phyloP scores from a whole-genome alignment of 2,113 vertebrate genomes.

The Synchiropus splendidus region DNA sequence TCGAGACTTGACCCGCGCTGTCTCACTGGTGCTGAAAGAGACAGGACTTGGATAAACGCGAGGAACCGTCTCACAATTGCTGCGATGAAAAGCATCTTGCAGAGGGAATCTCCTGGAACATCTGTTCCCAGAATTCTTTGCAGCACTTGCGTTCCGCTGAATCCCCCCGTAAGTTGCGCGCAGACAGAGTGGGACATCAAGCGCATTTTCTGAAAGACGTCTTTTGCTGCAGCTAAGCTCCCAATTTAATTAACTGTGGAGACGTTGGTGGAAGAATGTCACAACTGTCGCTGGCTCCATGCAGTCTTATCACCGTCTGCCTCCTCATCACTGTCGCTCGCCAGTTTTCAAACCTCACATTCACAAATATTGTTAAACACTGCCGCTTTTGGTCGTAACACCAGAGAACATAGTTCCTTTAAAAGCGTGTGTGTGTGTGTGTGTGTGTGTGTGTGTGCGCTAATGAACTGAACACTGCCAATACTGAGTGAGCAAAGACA shows the following conservation, averaged over 20 bases:
- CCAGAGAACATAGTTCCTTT: too few relatives aligned
- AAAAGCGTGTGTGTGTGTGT: too few relatives aligned
- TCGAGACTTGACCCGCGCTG: slow-evolving; percentile 5
- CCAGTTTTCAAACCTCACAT: slow-evolving; percentile 12
- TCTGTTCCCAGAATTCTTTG: slow-evolving; percentile 39
- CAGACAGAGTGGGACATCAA: slow-evolving; percentile 50
- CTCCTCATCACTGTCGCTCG: slow-evolving; percentile 27
- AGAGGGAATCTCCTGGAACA: slow-evolving; percentile 27
- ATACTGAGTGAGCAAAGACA: too few relatives aligned
- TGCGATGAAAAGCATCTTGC: too few relatives aligned
- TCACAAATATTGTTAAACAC: slow-evolving; percentile 12
- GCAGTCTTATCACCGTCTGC: slow-evolving; percentile 42
- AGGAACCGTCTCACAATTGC: too few relatives aligned
- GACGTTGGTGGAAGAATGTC: slow-evolving; percentile 49
- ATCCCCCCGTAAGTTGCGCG: slow-evolving; percentile 46
- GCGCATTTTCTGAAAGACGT: slow-evolving; percentile 27
- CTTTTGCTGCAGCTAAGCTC: slow-evolving; percentile 43
- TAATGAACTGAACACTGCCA: too few relatives aligned
- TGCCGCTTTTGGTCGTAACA: too few relatives aligned
- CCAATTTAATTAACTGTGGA: slow-evolving; percentile 61
- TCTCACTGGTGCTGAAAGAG: too few relatives aligned
- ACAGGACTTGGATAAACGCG: too few relatives aligned
- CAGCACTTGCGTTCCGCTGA: slow-evolving; percentile 39
- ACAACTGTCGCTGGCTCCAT: slow-evolving; percentile 39
- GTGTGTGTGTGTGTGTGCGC: too few relatives aligned